Percentiles rank a stretch among this genome's conserved stretches.
phyloP scores from a whole-genome alignment of 2,113 vertebrate genomes.

The Ailuropoda melanoleuca region DNA sequence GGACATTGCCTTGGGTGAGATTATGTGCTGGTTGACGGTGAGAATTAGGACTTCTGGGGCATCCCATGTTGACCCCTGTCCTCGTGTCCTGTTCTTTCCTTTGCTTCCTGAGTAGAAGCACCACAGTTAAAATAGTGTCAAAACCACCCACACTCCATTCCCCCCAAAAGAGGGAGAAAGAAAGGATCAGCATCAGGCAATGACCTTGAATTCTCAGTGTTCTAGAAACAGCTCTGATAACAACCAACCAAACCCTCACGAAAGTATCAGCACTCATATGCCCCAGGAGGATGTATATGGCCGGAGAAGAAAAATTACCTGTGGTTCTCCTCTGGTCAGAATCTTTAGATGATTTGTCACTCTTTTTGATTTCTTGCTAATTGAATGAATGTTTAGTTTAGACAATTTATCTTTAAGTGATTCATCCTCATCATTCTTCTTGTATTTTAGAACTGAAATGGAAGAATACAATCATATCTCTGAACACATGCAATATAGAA shows the following conservation, averaged over 20 bases:
- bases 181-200: not conserved
- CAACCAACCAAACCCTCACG: not conserved
- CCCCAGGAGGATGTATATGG: slow-evolving; percentile 24
- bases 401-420: slow-evolving; percentile 93
- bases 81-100: not conserved
- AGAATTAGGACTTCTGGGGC: not conserved
- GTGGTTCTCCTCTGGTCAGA: slow-evolving; percentile 93
- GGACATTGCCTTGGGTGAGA: not conserved
- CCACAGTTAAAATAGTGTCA: not conserved
- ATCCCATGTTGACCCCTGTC: not conserved
- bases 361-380: slow-evolving; percentile 97
- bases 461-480: slow-evolving; percentile 48
- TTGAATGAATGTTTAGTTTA: slow-evolving; percentile 96
- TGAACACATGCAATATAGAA: not conserved
- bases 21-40: too few species aligned
- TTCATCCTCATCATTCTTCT: slow-evolving; percentile 93
- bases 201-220: not conserved
- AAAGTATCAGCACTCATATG: slow-evolving; percentile 46
- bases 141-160: not conserved
- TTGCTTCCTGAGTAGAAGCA: not conserved
- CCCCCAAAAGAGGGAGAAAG: not conserved
- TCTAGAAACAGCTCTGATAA: not conserved
- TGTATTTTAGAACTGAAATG: slow-evolving; percentile 95
- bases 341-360: slow-evolving; percentile 96
- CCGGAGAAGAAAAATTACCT: slow-evolving; percentile 85